These are phyloP conservation scores for Malthinus flaveolus DNA, from an alignment of 2,888 invertebrate species.

Conservation along the genomic window DNA sequence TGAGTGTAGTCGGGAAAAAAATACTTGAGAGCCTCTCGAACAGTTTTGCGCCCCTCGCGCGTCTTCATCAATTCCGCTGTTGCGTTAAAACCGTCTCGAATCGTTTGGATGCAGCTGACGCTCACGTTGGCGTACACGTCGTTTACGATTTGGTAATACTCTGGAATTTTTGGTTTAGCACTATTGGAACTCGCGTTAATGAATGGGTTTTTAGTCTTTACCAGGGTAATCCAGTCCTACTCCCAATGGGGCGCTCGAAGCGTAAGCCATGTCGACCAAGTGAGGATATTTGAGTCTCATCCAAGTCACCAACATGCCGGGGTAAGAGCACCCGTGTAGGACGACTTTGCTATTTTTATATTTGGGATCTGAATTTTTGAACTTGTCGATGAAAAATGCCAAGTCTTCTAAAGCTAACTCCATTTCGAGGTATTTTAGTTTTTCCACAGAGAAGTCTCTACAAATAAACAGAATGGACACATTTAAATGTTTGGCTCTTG, in stretches of 20 bases:
- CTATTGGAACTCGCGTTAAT: neutral
- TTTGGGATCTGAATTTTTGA: neutral
- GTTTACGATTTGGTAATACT: neutral
- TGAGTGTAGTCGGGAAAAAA: neutral
- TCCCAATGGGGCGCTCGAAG: conserved; percentile 60
- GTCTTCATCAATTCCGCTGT: neutral
- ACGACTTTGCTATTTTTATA: conserved; percentile 33
- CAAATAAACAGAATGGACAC: neutral
- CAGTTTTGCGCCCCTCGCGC: neutral
- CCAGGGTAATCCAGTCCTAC: conserved; percentile 21
- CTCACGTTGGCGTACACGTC: conserved; percentile 3
- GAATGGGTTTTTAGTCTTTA: neutral
- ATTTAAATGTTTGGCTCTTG: too few relatives aligned
- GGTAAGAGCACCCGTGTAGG: conserved; percentile 64
- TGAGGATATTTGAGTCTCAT: conserved; percentile 62
- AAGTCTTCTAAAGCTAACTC: conserved; percentile 23
- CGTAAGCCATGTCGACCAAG: conserved; percentile 60
- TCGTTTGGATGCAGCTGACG: neutral
- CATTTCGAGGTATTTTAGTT: conserved; percentile 13
- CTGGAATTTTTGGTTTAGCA: neutral
- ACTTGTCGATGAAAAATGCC: conserved; percentile 20
- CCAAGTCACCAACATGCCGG: conserved; percentile 65
- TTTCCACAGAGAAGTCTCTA: conserved; percentile 9
- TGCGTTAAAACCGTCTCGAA: neutral
- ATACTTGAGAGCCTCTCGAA: conserved; percentile 6